phyloP scores from a whole-genome alignment of 2,113 vertebrate species.

The Corvus cornix region DNA sequence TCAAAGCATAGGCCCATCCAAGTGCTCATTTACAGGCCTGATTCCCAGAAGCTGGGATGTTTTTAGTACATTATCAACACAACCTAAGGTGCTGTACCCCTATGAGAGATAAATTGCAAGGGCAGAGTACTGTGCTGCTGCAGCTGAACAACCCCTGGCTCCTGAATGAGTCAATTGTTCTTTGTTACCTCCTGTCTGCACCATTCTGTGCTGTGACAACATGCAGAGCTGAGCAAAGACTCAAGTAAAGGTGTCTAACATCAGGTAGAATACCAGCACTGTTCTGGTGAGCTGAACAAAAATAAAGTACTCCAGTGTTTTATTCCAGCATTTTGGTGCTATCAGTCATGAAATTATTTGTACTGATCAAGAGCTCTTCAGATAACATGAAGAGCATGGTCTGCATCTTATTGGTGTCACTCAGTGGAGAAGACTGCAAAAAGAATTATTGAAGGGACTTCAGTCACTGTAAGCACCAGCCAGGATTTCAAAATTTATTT shows the following conservation, averaged over 20 bases:
- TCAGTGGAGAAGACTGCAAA: neutral
- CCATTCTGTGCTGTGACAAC: neutral
- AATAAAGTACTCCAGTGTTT: neutral
- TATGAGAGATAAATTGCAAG: neutral
- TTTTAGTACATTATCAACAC: neutral
- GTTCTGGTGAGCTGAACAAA: neutral
- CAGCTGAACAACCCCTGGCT: neutral
- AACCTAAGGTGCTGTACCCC: too few relatives aligned
- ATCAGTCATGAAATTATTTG: neutral
- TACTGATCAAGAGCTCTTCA: neutral
- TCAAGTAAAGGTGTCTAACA: neutral
- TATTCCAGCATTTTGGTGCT: neutral
- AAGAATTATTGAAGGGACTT: neutral
- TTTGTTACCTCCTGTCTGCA: neutral
- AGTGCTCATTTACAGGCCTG: accelerated
- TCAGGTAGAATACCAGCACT: neutral
- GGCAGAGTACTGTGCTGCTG: neutral
- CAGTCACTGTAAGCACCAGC: neutral
- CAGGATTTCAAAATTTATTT: neutral
- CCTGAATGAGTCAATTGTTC: neutral
- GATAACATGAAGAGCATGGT: neutral
- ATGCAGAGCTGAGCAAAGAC: neutral
- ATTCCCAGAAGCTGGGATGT: neutral
- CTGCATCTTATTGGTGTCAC: neutral
- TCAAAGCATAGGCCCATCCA: neutral